Percentiles rank a stretch among this genome's conserved stretches.
These are phyloP conservation scores for Tachina grossa DNA, from an alignment of 2,888 invertebrate genomes.

Conservation along the genomic window DNA sequence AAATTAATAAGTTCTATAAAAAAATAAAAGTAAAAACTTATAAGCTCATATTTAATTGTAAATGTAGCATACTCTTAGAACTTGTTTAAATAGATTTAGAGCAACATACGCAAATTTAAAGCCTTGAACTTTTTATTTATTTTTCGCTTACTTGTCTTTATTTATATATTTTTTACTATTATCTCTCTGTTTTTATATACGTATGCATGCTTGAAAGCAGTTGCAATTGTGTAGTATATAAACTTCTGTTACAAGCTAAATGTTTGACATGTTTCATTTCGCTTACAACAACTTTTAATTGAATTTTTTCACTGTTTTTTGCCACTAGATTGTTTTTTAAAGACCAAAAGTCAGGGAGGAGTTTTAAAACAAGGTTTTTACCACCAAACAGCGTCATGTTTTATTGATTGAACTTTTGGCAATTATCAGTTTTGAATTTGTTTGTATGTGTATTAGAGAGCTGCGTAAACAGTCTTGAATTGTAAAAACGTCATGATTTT, in stretches of 20 bases:
- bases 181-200: no score
- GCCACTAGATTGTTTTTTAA: constrained; percentile 8
- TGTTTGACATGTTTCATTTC: constrained; percentile 40
- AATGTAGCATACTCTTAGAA: constrained; percentile 24
- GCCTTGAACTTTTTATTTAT: background rate
- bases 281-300: constrained; percentile 53
- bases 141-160: background rate
- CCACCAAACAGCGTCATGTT: constrained; percentile 50
- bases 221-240: constrained; percentile 3
- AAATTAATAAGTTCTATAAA: no score
- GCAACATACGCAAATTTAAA: background rate
- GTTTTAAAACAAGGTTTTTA: constrained; percentile 38
- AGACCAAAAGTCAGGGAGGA: constrained; percentile 31
- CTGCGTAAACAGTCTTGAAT: no score
- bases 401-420: constrained; percentile 61
- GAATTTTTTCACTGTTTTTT: constrained; percentile 19
- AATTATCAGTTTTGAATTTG: constrained; percentile 66
- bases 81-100: background rate
- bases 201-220: background rate
- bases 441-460: no score
- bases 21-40: no score
- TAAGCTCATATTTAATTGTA: background rate
- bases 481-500: no score
- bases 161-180: no score
- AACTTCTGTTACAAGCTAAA: constrained; percentile 32